These are phyloP conservation scores for Lagria hirta DNA, from an alignment of 2,888 invertebrate genomes.

Conservation along the genomic window DNA sequence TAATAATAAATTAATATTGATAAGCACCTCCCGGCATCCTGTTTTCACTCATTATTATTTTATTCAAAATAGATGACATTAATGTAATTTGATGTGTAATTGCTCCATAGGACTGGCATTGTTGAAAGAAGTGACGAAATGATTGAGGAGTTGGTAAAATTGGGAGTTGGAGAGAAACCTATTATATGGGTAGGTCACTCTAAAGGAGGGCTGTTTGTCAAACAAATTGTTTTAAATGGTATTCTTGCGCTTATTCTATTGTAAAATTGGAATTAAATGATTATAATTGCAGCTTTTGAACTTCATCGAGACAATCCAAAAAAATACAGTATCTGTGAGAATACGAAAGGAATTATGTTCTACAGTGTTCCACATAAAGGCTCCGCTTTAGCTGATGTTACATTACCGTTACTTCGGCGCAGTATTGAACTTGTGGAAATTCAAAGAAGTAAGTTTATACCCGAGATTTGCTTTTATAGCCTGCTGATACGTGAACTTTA, in stretches of 20 bases:
- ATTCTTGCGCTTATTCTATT: conserved; percentile 28
- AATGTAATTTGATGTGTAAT: conserved; percentile 23
- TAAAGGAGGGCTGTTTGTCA: conserved; percentile 85
- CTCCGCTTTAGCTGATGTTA: conserved; percentile 74
- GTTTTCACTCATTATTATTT: too few relatives aligned
- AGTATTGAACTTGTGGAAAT: conserved; percentile 79
- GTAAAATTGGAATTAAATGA: background rate
- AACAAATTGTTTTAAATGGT: conserved; percentile 77
- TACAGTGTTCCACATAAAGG: conserved; percentile 88
- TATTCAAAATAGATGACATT: too few relatives aligned
- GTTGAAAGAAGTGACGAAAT: conserved; percentile 72
- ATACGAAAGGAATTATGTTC: conserved; percentile 72
- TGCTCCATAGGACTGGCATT: conserved; percentile 64
- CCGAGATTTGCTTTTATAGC: too few relatives aligned
- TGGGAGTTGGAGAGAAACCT: conserved; percentile 72
- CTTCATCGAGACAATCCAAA: conserved; percentile 51
- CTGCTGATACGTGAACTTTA: too few relatives aligned
- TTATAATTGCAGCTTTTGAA: conserved; percentile 53
- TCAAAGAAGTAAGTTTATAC: conserved; percentile 68
- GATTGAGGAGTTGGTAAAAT: conserved; percentile 63
- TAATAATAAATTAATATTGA: too few relatives aligned
- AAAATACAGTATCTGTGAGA: conserved; percentile 57
- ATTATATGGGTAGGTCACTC: conserved; percentile 86
- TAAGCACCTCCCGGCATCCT: too few relatives aligned
- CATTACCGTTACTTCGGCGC: conserved; percentile 71